Base-by-base conservation (phyloP, 2,888 invertebrate species). In the Eledona agricola region DNA sequence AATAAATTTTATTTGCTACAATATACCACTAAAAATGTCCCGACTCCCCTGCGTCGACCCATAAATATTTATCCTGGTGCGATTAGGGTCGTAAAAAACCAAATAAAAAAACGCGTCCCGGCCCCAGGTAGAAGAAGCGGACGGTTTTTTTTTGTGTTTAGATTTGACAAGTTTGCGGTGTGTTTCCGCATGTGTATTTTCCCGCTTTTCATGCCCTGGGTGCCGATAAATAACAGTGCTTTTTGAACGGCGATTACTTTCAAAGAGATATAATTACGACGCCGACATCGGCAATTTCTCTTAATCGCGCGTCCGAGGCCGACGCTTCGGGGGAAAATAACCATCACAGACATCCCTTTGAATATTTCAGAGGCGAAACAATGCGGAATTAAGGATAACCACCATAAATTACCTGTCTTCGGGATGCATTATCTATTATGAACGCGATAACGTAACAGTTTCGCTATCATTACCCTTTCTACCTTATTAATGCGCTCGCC, bases 1-100 rank as follows among this genome's bases (percentile, higher is more conserved):
- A 59, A 63, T 65, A 63, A 63, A 66, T 65, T 66, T 63, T 60
- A 60, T 62, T 62, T 57, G 60, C 58, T 45, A 52, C 56, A 55
- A 52, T 58, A 46, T 52, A 56, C 50, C 47, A 43, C 47, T 45
- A 53, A 59, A 59, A 49, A 45, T 51, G 51, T 40, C 35, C 38
- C 47, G 53, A 55, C 31, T 20, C 56, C 45, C 55, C 47, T 12
- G 16, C 26, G 53, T 50, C 60, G 42, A 51, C 50, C 55, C 55
- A 64, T 62, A 64, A 64, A 64, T 64, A 64, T 64, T 64, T 61
- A 62, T 61, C 62, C 59, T 57, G 26, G 52, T 49, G 51, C 57
- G 51, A 26, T 54, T 50, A 47, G 13, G 40, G 25, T 28, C 50
- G 31, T 54, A 54, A 54, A 54, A 53, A 54, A 49, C 34, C 42